A percentile compares a stretch with the other conserved stretches of the same genome.
Conservation (phyloP, 2,888 invertebrate species). For the Hecatera dysodea region DNA sequence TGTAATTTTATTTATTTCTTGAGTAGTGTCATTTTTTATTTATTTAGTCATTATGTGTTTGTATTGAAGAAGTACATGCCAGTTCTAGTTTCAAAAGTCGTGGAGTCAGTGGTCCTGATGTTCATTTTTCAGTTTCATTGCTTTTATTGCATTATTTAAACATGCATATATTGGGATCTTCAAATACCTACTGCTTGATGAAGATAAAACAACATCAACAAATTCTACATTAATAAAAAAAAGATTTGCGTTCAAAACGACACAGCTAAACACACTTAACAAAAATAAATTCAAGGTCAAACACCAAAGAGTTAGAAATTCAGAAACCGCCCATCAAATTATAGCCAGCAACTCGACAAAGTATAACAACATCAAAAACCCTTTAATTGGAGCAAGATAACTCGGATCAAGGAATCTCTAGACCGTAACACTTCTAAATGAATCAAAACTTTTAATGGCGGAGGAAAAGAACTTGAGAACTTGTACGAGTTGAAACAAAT, state of each 20-base stretch:
- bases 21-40: background rate
- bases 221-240: background rate
- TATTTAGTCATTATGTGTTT: too few relatives aligned
- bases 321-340: constrained; percentile 17
- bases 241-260: background rate
- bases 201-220: background rate
- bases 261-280: background rate
- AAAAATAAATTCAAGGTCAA: constrained; percentile 33
- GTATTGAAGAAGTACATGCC: background rate
- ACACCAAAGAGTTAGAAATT: constrained; percentile 24
- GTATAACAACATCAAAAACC: constrained; percentile 54
- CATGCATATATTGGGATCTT: too few relatives aligned
- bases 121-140: background rate
- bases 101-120: background rate
- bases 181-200: too few relatives aligned
- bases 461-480: constrained; percentile 67
- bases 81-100: background rate
- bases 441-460: constrained; percentile 81
- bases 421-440: constrained; percentile 70
- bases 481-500: constrained; percentile 71
- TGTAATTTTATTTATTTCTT: constrained; percentile 18
- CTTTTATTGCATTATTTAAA: too few relatives aligned
- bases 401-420: constrained; percentile 52
- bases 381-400: constrained; percentile 69
- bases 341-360: constrained; percentile 38